Conservation (phyloP, 1,140 invertebrate species). For the Bombus pyrosoma region DNA sequence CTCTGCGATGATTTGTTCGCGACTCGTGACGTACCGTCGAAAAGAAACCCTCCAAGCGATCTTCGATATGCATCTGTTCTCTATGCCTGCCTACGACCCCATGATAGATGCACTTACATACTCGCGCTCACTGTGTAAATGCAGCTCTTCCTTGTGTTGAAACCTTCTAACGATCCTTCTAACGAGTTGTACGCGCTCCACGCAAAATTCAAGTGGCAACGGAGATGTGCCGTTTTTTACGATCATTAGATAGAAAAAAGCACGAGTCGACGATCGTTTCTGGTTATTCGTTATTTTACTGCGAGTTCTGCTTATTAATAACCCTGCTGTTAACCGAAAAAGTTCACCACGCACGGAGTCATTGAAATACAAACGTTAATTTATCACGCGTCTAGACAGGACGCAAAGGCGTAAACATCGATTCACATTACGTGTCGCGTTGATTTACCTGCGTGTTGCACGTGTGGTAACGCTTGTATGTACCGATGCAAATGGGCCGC, state of each 20-base stretch:
- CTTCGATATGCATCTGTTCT: slow-evolving; percentile 2
- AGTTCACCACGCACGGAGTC: neutral
- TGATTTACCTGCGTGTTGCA: slow-evolving; percentile 88
- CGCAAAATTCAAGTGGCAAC: neutral
- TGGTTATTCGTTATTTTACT: neutral
- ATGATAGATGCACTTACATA: neutral
- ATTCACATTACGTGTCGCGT: neutral
- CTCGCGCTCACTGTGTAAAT: neutral
- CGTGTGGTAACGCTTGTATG: slow-evolving; percentile 87
- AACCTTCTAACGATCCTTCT: neutral
- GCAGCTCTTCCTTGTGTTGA: neutral
- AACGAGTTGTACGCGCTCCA: neutral
- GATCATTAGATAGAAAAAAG: neutral
- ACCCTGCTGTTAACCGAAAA: neutral
- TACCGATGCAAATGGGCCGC: slow-evolving; percentile 84
- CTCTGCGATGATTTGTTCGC: slow-evolving; percentile 56
- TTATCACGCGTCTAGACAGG: slow-evolving; percentile 11
- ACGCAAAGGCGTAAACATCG: slow-evolving; percentile 32
- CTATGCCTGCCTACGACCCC: neutral
- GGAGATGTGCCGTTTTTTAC: neutral
- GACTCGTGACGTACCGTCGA: slow-evolving; percentile 50
- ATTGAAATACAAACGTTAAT: slow-evolving; percentile 32
- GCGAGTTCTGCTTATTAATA: neutral
- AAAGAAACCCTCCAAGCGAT: slow-evolving; percentile 36
- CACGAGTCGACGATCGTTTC: neutral